phyloP scores from a whole-genome alignment of 2,888 invertebrate species.

The Galeopsomyia nigrocyanea region DNA sequence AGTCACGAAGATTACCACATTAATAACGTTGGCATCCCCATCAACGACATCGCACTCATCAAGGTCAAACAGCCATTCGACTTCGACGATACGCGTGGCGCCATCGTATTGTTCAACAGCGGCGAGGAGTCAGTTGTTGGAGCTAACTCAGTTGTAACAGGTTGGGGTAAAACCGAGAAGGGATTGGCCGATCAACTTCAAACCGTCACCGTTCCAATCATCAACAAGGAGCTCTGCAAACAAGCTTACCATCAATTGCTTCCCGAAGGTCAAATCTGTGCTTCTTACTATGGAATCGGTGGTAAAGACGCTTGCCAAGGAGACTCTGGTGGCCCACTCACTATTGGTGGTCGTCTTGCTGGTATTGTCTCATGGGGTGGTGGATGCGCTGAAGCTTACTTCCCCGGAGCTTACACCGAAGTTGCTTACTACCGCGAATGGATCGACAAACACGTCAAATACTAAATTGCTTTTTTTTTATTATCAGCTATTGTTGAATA shows the following conservation, averaged over 20 bases:
- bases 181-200: background rate
- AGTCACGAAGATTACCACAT: conserved; percentile 40
- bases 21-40: conserved; percentile 39
- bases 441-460: conserved; percentile 45
- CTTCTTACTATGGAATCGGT: background rate
- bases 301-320: conserved; percentile 49
- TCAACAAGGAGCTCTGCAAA: background rate
- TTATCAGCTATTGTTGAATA: too few relatives aligned
- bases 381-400: conserved; percentile 70
- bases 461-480: background rate
- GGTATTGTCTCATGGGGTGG: conserved; percentile 69
- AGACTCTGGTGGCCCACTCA: conserved; percentile 58
- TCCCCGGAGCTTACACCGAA: conserved; percentile 69
- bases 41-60: conserved; percentile 72
- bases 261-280: background rate
- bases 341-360: conserved; percentile 54
- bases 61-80: conserved; percentile 69
- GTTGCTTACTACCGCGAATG: conserved; percentile 70
- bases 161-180: conserved; percentile 57
- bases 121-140: conserved; percentile 54
- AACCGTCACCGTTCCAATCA: background rate
- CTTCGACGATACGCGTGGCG: conserved; percentile 67
- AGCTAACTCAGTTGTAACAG: conserved; percentile 51
- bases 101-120: conserved; percentile 67
- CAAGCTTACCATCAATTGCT: background rate